phyloP scores from a whole-genome alignment of 2,888 invertebrate species.

The Monochamus alternatus region DNA sequence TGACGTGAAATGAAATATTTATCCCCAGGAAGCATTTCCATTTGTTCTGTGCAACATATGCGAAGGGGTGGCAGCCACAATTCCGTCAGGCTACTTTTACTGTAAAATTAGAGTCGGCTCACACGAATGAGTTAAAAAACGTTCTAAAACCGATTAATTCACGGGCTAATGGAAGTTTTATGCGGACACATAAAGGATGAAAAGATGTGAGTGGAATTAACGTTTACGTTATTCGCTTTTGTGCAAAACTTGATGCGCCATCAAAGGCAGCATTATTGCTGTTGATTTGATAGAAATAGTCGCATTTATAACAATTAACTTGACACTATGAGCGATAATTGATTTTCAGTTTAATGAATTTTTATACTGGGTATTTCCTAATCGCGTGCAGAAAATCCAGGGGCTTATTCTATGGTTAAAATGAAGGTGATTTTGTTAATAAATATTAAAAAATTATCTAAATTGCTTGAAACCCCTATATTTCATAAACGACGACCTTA shows the following conservation, averaged over 20 bases:
- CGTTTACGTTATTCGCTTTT: constrained; percentile 10
- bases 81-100: constrained; percentile 1
- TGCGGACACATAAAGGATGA: constrained; percentile 12
- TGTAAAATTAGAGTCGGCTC: background rate
- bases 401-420: too few relatives aligned
- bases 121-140: constrained; percentile 20
- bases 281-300: background rate
- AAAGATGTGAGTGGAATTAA: constrained; percentile 14
- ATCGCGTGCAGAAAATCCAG: too few relatives aligned
- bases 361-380: too few relatives aligned
- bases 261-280: background rate
- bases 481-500: too few relatives aligned
- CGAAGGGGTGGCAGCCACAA: background rate
- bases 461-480: too few relatives aligned
- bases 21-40: background rate
- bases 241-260: background rate
- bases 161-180: constrained; percentile 11
- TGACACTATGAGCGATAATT: too few relatives aligned
- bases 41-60: background rate
- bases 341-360: too few relatives aligned
- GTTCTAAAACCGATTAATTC: constrained; percentile 18
- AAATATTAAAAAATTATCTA: too few relatives aligned
- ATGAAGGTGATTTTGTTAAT: too few relatives aligned
- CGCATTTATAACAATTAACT: too few relatives aligned
- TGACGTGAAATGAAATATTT: background rate